Conservation (phyloP, 35 echinoderm and acorn worm genomes). For the Holothuria glaberrima region DNA sequence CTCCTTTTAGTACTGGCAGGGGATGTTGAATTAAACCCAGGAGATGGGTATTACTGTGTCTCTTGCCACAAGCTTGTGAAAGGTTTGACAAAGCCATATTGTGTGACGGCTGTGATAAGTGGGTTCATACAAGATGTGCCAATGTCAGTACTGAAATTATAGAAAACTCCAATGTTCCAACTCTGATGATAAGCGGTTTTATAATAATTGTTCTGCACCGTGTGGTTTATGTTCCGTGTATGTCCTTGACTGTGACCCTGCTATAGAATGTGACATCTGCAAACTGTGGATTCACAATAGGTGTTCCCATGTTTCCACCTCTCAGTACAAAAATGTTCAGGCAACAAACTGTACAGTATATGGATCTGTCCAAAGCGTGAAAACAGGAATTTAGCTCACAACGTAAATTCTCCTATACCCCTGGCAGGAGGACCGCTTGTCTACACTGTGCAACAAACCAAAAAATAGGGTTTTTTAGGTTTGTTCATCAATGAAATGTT, state of each 20-base stretch:
- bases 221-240: background rate
- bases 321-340: no score
- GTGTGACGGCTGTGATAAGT: background rate
- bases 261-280: background rate
- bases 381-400: background rate
- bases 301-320: background rate
- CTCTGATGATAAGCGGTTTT: constrained; percentile 1
- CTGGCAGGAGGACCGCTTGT: no score
- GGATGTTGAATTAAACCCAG: no score
- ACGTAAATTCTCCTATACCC: background rate
- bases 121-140: background rate
- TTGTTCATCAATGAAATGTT: no score
- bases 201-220: background rate
- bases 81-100: background rate
- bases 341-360: no score
- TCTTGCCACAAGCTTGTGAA: background rate
- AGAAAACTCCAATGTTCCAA: background rate
- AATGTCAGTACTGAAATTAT: no score
- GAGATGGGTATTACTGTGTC: no score
- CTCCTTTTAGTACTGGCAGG: background rate
- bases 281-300: background rate
- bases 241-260: background rate
- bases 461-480: no score
- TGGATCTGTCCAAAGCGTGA: background rate
- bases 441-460: no score